These are phyloP conservation scores for Laupala kohalensis DNA, from an alignment of 1,140 invertebrate genomes.

Conservation along the genomic window DNA sequence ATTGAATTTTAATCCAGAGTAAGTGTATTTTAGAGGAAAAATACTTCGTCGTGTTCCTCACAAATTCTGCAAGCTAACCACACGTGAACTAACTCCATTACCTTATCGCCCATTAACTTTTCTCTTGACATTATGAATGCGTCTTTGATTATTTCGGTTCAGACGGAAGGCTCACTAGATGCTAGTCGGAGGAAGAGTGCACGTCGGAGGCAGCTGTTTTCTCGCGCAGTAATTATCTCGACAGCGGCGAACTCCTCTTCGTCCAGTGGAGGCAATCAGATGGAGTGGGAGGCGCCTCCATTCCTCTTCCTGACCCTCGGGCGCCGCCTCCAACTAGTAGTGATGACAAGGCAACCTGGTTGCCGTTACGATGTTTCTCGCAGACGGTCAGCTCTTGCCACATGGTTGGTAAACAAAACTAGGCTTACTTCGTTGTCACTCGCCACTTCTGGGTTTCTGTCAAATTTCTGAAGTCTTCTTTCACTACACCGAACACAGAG, in stretches of 20 bases:
- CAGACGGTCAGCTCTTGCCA: background rate
- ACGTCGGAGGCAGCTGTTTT: slow-evolving; percentile 8
- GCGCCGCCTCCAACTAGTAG: background rate
- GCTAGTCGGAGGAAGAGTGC: background rate
- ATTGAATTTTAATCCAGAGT: too few relatives aligned
- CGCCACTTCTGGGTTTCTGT: background rate
- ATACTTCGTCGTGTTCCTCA: too few relatives aligned
- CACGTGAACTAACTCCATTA: too few relatives aligned
- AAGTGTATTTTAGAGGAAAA: too few relatives aligned
- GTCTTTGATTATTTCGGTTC: slow-evolving; percentile 5
- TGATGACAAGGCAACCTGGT: background rate
- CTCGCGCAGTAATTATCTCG: slow-evolving; percentile 9
- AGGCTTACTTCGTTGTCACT: background rate
- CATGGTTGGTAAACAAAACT: background rate
- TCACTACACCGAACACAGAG: too few relatives aligned
- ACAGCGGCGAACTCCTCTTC: background rate
- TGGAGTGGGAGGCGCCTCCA: background rate
- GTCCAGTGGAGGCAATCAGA: background rate
- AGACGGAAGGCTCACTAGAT: too few relatives aligned
- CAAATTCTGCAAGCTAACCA: too few relatives aligned
- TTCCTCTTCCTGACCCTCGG: background rate
- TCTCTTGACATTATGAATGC: too few relatives aligned
- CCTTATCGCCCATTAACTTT: too few relatives aligned
- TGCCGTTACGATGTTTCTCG: background rate
- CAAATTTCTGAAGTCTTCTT: too few relatives aligned